Base-by-base conservation (phyloP, 2,888 invertebrate species). In the Patella ulyssiponensis region DNA sequence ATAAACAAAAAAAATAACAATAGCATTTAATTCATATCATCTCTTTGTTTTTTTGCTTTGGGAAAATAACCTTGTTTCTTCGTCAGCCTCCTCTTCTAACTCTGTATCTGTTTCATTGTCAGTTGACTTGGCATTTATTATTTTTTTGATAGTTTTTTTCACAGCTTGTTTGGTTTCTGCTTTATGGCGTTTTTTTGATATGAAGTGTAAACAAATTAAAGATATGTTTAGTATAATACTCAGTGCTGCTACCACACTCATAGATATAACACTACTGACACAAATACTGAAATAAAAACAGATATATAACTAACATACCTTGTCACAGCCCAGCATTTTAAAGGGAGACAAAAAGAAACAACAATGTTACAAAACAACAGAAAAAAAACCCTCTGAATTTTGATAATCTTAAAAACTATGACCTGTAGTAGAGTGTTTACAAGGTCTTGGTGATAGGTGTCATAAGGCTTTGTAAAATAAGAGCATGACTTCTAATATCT, bases 201-300 rank as follows among this genome's bases (percentile, higher is more conserved):
- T 76, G 72, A 81, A 80, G 33, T 82, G 80, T 80, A 83, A 80
- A 77, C 82, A 87, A 2, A 85, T 69, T 56, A 86, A 77, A 12
- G 83, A 52, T 27, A 87, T 79, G 76, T 88, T 88, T 27, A 87
- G 69, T 51, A 82, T 74, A 44, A 85, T 73, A 75, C 85, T 86
- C n/a, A 82, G n/a, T 53, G 82, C 77, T 33, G 83, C 81, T 17
- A 85, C 69, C 20, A 83, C 71, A 33, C 82, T 80, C 51, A 85
- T 79, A 77, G 78, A 78, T 4, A 84, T 74, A 4, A 82, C 76
- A 20, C 83, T 81, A 23, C 80, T 33, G 15, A 82, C 53, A 81
- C 83, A 83, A 70, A 76, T 70, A 74, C 80, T 88, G 84, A 77
- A 86, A 86, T 33, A 77, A n/a, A 75, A 44, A 44, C 44, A 33